Base-by-base conservation (phyloP, 2,888 invertebrate genomes). In the Macrosiphum euphorbiae region DNA sequence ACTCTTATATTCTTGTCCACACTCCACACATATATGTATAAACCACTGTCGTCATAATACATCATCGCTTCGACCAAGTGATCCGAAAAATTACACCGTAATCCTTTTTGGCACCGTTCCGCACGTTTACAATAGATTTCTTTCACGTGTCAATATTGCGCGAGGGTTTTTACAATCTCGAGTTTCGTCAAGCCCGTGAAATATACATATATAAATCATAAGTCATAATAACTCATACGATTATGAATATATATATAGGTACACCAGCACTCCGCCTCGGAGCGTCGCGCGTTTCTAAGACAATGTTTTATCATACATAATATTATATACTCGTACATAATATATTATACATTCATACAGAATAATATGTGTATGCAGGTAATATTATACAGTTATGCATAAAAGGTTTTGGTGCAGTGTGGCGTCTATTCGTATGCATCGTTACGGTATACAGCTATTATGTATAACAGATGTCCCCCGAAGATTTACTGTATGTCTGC, bases 61-160 rank as follows among this genome's bases (percentile, higher is more conserved):
- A 52, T 91, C 91, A 84, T 84, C 52, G 52, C 84, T 90, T 84
- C 84, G 41, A 84, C 41, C 84, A 28, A 84, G 41, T 44, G 55
- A 91, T 84, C 52, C 52, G 84, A 55, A 52, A 91, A 84, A 52
- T 41, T 35, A 61, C 61, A 52, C 41, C 10, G 87, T 61, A 50
- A 87, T 87, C 61, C 61, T 61, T 92, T 87, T 92, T 92, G 92
- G 92, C 92, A 61, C 35, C 47, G 50, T 67, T 58, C 61, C 92
- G 44, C 20, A 20, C 47, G 90, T 52, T 91, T 52, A 84, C 78
- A 67, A 90, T 90, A n/a, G 61, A 67, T 84, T 52, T 84, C 84
- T 61, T 52, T 47, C 52, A 11, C 26, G 26, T 26, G 84, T 52
- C 91, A 84, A 91, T 84, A 84, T 35, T 88, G n/a, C 35, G 24